phyloP scores from a whole-genome alignment of 2,888 invertebrate genomes.

The Anthophora plumipes region DNA sequence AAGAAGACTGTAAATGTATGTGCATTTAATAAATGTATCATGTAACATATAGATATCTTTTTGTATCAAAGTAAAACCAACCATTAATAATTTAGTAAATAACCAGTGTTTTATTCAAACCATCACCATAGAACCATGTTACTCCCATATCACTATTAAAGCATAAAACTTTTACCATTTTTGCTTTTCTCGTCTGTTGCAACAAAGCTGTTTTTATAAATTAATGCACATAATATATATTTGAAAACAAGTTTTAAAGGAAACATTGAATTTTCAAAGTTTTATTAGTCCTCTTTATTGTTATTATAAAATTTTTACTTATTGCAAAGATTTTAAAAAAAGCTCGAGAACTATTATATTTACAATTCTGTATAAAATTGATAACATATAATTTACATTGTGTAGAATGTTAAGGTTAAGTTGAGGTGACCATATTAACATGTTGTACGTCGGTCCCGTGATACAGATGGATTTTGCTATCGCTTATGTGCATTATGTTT shows the following conservation, averaged over 20 bases:
- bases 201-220: not conserved
- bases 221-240: constrained; percentile 21
- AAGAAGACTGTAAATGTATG: not conserved
- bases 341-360: not conserved
- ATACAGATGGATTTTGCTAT: no score
- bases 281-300: not conserved
- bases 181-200: not conserved
- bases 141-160: constrained; percentile 11
- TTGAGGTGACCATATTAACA: no score
- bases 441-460: no score
- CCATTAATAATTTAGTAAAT: constrained; percentile 22
- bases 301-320: not conserved
- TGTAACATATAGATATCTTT: not conserved
- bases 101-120: constrained; percentile 25
- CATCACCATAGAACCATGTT: constrained; percentile 22
- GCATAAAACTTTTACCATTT: constrained; percentile 18
- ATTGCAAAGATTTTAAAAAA: not conserved
- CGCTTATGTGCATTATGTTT: no score
- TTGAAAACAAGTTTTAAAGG: not conserved
- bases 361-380: not conserved
- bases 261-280: not conserved
- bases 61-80: constrained; percentile 33
- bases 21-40: not conserved
- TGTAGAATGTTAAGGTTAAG: not conserved
- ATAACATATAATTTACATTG: not conserved